Evolutionary conservation across 2,888 invertebrate genomes (phyloP), one percentile per base, ranked within the genome.

Genomic region (Luffia ferchaultella): DNA sequence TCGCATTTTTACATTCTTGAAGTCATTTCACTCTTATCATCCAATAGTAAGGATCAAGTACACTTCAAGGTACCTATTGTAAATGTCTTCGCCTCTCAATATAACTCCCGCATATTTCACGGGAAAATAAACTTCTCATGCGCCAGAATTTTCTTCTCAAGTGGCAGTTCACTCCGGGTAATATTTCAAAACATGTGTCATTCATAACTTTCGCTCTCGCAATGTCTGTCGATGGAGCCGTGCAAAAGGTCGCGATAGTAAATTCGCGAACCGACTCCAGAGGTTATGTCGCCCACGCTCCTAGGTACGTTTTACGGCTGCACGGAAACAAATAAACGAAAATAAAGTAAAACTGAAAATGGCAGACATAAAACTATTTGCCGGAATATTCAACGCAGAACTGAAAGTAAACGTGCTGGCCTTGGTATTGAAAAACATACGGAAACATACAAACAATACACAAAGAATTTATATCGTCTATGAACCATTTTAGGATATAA

Each of bases 121-220:
- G 30, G 30, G 5, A 12, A 12, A 30, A 12, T 30, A 3, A 12
- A 30, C 30, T 30, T 30, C 30, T 7, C 30, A 30, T 30, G 12
- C 30, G 30, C 30, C 30, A 30, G 30, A 30, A 30, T 30, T 30
- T 12, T 12, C 5, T 30, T 30, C 30, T 30, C 3, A 43, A 69
- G 72, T 64, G 76, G 76, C 74, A 74, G 76, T 77, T 77, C 73
- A 74, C 69, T 79, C 76, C 76, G 77, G 79, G 82, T 78, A 79
- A 83, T 83, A 82, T 83, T 82, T 83, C 83, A 82, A 83, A 83
- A 83, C 82, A 83, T 80, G 78, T 82, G 82, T 83, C 82, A 82
- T 83, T 83, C 82, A 82, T 82, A 83, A 83, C 78, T 83, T 83
- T 79, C 73, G 70, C 80, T 71, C 78, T 78, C 76, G 82, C 80